A percentile compares a stretch with the other conserved stretches of the same genome.
Conservation (phyloP, 2,113 vertebrate species). For the Pomatorhinus ruficollis region DNA sequence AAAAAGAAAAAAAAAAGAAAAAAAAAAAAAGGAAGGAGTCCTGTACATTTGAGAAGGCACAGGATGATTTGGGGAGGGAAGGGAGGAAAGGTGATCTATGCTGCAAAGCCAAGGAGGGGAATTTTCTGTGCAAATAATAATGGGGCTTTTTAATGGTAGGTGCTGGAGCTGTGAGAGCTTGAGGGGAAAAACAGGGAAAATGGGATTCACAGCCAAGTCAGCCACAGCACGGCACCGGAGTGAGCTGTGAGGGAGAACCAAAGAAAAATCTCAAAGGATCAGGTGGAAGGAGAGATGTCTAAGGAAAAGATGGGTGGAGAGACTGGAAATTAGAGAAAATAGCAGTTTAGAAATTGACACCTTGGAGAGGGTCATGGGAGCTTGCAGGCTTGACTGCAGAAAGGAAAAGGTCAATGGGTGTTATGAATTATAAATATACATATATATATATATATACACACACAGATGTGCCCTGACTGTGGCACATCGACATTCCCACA, state of each 20-base stretch:
- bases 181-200: not conserved
- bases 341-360: not conserved
- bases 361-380: not conserved
- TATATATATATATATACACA: too few species aligned
- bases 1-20: not conserved
- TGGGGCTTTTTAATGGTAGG: not conserved
- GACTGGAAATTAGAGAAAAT: not conserved
- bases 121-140: not conserved
- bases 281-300: not conserved
- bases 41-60: slow-evolving; percentile 4
- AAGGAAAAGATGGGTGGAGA: not conserved
- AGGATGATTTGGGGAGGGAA: not conserved
- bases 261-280: not conserved
- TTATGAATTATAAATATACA: not conserved
- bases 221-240: not conserved
- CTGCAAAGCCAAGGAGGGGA: not conserved
- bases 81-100: not conserved
- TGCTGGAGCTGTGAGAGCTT: not conserved
- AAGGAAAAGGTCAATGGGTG: not conserved
- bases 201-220: not conserved
- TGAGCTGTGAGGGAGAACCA: not conserved
- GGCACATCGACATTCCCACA: not conserved
- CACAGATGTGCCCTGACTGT: not conserved
- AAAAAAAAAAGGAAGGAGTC: not conserved
- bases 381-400: not conserved